These are phyloP conservation scores for Bryconaethiops microstoma DNA, from an alignment of 2,797 vertebrate species.

Conservation along the genomic window DNA sequence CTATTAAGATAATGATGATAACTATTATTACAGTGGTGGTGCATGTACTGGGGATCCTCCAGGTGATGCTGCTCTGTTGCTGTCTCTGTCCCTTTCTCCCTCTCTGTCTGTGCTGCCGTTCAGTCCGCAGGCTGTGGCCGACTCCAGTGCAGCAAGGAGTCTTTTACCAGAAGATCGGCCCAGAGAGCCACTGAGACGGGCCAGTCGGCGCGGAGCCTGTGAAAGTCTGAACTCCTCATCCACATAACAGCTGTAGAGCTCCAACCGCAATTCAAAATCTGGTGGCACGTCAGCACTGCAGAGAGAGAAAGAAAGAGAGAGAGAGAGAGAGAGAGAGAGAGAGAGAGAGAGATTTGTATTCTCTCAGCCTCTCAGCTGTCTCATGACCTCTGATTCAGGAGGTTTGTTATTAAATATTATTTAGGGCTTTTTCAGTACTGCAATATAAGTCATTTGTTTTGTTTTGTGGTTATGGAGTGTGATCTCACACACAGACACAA, in stretches of 20 bases:
- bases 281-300: constrained; percentile 77
- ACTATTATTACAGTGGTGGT: constrained; percentile 67
- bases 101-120: constrained; percentile 39
- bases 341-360: neutral
- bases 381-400: too few species aligned
- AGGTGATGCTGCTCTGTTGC: constrained; percentile 22
- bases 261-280: constrained; percentile 81
- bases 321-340: neutral
- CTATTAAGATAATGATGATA: too few species aligned
- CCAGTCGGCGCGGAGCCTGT: constrained; percentile 73
- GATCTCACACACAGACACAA: too few species aligned
- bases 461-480: too few species aligned
- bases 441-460: too few species aligned
- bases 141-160: constrained; percentile 79
- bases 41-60: constrained; percentile 66
- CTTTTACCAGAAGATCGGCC: constrained; percentile 82
- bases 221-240: constrained; percentile 74
- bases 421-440: too few species aligned
- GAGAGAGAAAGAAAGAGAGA: neutral
- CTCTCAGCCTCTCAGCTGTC: too few species aligned
- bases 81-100: constrained; percentile 4
- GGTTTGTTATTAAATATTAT: too few species aligned
- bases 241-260: constrained; percentile 83
- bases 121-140: constrained; percentile 66
- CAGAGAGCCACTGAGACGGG: constrained; percentile 81